Evolutionary conservation across 2,797 vertebrate species (phyloP), one percentile per base, ranked within the genome.

Genomic region (Hipposideros larvatus): DNA sequence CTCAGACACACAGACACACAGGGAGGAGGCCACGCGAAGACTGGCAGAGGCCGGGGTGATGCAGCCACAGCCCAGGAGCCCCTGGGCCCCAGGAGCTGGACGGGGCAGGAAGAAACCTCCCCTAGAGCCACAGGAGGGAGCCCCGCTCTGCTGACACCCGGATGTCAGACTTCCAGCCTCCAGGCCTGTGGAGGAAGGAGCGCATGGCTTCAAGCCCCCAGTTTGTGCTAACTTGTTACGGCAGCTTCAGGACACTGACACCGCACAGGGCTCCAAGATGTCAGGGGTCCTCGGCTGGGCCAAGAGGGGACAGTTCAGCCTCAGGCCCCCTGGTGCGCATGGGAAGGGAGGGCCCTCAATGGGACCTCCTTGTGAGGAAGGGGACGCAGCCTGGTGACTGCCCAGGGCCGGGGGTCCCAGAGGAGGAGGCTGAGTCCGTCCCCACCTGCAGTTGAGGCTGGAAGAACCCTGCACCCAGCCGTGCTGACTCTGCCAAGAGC

Each of bases 361-460:
- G 24, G 78, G 18, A 37, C 53, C n/a, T 66, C 14, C 55, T 31
- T 0, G 0, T 9, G 57, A 55, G 79, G 21, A 68, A 53, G 18
- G 15, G 22, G n/a, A 14, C 55, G 51, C 8, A 21, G 43, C 78
- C 43, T 59, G 73, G 24, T 51, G 57, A 74, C 43, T 63, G 71
- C 9, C 57, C 0, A 0, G 14, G 57, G 55, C 11, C 31, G 3
- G 34, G 19, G 3, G 18, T 16, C 59, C 37, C 4, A 0, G 11
- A 18, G 70, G 34, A 26, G n/a, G 71, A 66, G 43, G 59, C 70
- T 0, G 0, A 18, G 48, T 24, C 48, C 55, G 19, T 15, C 15
- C 51, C 59, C 5, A 0, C 4, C 18, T 43, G 48, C 0, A 0
- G 22, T 0, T 13, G 8, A 28, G 18, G 41, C 61, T 0, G 6